phyloP scores from a whole-genome alignment of 2,113 vertebrate species.

The Anseranas semipalmata region DNA sequence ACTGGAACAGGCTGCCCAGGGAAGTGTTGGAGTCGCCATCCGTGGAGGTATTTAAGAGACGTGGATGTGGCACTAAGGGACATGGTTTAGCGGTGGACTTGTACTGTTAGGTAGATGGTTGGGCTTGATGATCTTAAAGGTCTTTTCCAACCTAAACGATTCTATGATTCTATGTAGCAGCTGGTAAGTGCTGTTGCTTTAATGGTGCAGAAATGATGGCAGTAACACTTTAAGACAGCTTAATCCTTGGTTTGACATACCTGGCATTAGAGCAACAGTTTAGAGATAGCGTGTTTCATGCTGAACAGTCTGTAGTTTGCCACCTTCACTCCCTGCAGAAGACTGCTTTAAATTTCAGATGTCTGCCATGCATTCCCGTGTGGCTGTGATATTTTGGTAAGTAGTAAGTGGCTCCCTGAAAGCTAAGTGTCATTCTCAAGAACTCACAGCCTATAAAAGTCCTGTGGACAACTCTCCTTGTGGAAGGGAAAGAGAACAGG shows the following conservation, averaged over 20 bases:
- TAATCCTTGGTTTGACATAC: background rate
- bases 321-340: background rate
- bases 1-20: too few relatives aligned
- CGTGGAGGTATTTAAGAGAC: too few relatives aligned
- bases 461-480: background rate
- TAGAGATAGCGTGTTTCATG: background rate
- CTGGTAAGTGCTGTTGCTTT: background rate
- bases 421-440: accelerated
- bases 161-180: background rate
- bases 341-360: background rate
- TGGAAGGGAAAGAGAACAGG: background rate
- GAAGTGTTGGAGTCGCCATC: too few relatives aligned
- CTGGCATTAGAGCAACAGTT: background rate
- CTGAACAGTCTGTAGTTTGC: background rate
- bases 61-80: too few relatives aligned
- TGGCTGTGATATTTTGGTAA: background rate
- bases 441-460: background rate
- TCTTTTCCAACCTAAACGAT: too few relatives aligned
- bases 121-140: too few relatives aligned
- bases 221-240: background rate
- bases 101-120: too few relatives aligned
- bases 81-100: too few relatives aligned
- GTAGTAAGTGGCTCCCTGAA: background rate
- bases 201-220: background rate
- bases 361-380: background rate